Base-by-base conservation (phyloP, 2,797 vertebrate genomes). In the Notoglanidium macrostoma region DNA sequence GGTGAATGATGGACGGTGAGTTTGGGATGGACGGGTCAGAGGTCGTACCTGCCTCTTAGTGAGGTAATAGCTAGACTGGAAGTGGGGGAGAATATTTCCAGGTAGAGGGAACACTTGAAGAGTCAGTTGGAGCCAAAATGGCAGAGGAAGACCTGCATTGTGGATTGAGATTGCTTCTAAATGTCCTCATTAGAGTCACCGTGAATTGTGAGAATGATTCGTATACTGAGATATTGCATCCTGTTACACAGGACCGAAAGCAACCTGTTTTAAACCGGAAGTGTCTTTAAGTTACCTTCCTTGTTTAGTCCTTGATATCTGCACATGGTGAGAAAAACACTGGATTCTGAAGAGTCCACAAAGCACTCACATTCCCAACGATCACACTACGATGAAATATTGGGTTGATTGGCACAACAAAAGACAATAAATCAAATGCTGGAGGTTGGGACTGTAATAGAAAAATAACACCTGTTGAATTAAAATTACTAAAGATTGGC, bases 381-480 rank as follows among this genome's bases (percentile, higher is more conserved):
- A 94, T 94, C 73, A 86, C 79, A 83, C 85, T 90, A 93, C 88
- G 61, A 93, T 85, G 74, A 83, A 86, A 93, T 92, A 93, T 92
- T 91, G 91, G 93, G 92, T 94, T 94, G 94, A 95, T 92, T 95
- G 95, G 94, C 95, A 96, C 95, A 95, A 88, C 90, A 94, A 95
- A 85, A 92, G 92, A 94, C 92, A 94, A 93, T 94, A 95, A 95
- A 95, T 95, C 94, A 96, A 91, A 85, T 78, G 84, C 85, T 90
- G 87, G 87, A 91, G 89, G 77, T 86, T 81, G 87, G 85, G 80
- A 57, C 76, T 72, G 73, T 54, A 91, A 95, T 96, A 96, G 93
- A 96, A 96, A 96, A 96, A 95, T 96, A 96, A 96, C 94, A 95
- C 95, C 94, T 93, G 93, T 94, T 95, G 90, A 95, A 95, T 95